Conservation (phyloP, 2,113 vertebrate genomes). For the Melozone crissalis region DNA sequence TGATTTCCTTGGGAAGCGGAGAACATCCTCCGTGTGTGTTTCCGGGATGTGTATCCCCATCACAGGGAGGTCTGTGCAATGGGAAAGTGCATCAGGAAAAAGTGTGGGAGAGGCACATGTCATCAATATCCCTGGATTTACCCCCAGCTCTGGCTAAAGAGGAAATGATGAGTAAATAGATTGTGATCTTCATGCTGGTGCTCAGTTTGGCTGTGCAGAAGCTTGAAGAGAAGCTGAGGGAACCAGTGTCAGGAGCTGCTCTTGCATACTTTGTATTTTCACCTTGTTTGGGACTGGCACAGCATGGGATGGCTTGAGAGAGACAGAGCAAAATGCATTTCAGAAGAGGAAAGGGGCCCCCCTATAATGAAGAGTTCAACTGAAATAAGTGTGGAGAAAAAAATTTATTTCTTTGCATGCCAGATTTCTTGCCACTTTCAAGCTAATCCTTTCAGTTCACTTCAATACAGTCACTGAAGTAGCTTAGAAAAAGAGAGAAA, state of each 20-base stretch:
- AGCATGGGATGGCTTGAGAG: conserved; percentile 48
- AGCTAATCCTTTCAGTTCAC: conserved; percentile 80
- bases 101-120: not conserved
- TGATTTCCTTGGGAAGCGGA: not conserved
- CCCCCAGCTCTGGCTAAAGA: not conserved
- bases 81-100: not conserved
- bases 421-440: conserved; percentile 73
- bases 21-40: fast-evolving
- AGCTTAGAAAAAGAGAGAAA: conserved; percentile 73
- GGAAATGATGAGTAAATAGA: not conserved
- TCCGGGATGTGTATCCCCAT: fast-evolving
- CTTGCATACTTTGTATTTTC: conserved; percentile 28
- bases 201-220: not conserved
- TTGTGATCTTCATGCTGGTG: not conserved
- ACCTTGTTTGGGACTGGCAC: conserved; percentile 41
- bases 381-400: conserved; percentile 20
- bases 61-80: fast-evolving
- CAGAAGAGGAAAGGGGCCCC: conserved; percentile 4
- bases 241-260: not conserved
- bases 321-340: conserved; percentile 25
- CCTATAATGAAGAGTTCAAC: conserved; percentile 67
- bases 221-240: not conserved
- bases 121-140: not conserved
- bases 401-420: conserved; percentile 22
- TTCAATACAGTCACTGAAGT: conserved; percentile 81